Evolutionary conservation across 2,888 invertebrate genomes (phyloP).

Genomic region (Chrysolina oricalcia): DNA sequence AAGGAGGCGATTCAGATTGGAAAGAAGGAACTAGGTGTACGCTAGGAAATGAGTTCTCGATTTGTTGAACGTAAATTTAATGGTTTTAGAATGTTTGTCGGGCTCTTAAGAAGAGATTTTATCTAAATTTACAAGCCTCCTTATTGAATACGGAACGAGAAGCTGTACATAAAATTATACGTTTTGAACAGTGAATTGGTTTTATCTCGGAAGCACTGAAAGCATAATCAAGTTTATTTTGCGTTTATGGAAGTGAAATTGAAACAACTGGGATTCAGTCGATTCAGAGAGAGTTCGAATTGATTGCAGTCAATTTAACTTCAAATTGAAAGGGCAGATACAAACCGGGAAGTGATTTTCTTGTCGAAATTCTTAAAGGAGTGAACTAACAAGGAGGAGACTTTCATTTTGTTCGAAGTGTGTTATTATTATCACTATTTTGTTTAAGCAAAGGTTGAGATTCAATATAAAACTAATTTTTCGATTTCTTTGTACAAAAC

Average conservation of each 20-base stretch:
- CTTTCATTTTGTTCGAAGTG: too few species aligned
- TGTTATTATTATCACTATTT: too few species aligned
- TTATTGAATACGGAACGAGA: constrained; percentile 44
- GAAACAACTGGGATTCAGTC: background rate
- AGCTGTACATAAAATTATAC: constrained; percentile 28
- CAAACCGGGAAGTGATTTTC: background rate
- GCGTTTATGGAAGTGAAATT: background rate
- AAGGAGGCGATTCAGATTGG: constrained; percentile 37
- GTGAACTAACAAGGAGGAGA: too few species aligned
- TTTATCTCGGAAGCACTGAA: background rate
- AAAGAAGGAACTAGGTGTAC: constrained; percentile 33
- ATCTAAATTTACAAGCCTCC: constrained; percentile 45
- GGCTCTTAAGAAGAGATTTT: constrained; percentile 45
- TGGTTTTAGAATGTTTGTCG: constrained; percentile 51
- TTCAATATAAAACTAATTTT: too few species aligned
- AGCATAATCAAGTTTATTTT: background rate
- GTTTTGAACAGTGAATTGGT: constrained; percentile 11
- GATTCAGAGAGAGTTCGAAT: background rate
- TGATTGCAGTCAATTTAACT: background rate
- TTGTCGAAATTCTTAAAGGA: too few species aligned
- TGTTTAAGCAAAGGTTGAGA: too few species aligned
- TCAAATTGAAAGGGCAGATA: background rate
- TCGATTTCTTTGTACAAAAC: too few species aligned
- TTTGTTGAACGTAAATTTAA: constrained; percentile 48
- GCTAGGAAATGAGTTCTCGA: constrained; percentile 49